These are phyloP conservation scores for Suricata suricatta DNA, from an alignment of 2,113 vertebrate genomes.

Conservation along the genomic window DNA sequence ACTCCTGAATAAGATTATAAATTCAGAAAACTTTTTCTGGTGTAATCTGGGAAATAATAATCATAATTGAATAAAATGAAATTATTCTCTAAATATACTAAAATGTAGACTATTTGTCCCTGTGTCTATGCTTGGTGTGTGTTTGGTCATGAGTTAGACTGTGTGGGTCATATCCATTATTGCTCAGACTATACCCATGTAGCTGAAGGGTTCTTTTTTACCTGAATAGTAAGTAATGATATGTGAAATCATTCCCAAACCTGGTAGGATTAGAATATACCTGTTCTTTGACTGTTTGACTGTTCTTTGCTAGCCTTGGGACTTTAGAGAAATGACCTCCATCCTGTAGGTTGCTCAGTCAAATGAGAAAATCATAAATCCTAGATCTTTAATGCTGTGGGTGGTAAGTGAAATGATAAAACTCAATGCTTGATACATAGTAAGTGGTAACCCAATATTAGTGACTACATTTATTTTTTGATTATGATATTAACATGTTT, in stretches of 20 bases:
- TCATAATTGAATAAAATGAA: conserved; percentile 41
- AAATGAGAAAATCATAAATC: conserved; percentile 17
- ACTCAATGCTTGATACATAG: neutral
- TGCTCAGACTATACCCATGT: too few species aligned
- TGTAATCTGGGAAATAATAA: neutral
- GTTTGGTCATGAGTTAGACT: neutral
- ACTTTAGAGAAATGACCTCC: neutral
- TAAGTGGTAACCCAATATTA: neutral
- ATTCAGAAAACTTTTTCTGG: conserved; percentile 47
- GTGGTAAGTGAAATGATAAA: neutral
- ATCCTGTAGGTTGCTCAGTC: neutral
- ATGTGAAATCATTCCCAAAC: too few species aligned
- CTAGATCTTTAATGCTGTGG: neutral
- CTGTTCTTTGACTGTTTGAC: neutral
- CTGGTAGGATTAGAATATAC: too few species aligned
- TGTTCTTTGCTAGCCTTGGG: neutral
- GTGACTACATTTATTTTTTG: neutral
- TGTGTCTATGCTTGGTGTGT: neutral
- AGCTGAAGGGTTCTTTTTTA: too few species aligned
- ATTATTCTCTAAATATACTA: neutral
- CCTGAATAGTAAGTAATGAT: too few species aligned
- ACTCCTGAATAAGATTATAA: conserved; percentile 24
- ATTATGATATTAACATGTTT: neutral
- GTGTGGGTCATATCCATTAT: neutral
- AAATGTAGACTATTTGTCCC: neutral